Percentiles rank a stretch among this genome's conserved stretches.
Evolutionary conservation across 2,113 vertebrate genomes (phyloP).

Genomic region (Antennarius striatus): DNA sequence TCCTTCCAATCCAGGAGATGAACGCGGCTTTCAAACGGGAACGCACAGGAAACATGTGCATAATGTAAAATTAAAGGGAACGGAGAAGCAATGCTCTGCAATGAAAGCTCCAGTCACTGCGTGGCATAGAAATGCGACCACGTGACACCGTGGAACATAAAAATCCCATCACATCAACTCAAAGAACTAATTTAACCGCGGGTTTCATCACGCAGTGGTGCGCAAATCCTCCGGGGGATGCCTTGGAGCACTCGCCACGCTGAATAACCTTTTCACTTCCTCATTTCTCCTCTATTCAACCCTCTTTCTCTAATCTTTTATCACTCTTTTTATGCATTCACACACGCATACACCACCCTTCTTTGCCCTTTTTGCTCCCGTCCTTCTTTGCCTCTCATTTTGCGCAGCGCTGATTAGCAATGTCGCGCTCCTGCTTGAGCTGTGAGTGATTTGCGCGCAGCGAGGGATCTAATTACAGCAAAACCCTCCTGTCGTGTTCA

Average conservation of each 20-base stretch:
- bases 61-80: not conserved
- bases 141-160: constrained; percentile 27
- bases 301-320: constrained; percentile 28
- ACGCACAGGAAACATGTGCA: constrained; percentile 18
- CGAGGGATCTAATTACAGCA: too few relatives aligned
- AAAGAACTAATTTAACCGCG: constrained; percentile 11
- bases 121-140: constrained; percentile 6
- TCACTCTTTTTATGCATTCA: constrained; percentile 3
- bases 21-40: constrained; percentile 26
- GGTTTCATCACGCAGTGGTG: constrained; percentile 1
- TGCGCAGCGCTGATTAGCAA: constrained; percentile 20
- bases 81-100: not conserved
- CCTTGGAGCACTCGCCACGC: constrained; percentile 12
- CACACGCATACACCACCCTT: not conserved
- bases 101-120: not conserved
- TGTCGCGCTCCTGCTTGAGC: constrained; percentile 8
- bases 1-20: constrained; percentile 10
- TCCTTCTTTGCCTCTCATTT: not conserved
- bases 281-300: constrained; percentile 26
- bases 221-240: constrained; percentile 4
- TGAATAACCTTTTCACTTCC: constrained; percentile 29
- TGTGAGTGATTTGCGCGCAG: not conserved
- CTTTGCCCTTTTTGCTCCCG: constrained; percentile 9
- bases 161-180: constrained; percentile 30
- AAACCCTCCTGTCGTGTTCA: too few relatives aligned